Evolutionary conservation across 2,797 vertebrate genomes (phyloP).

Genomic region (Morelia viridis): DNA sequence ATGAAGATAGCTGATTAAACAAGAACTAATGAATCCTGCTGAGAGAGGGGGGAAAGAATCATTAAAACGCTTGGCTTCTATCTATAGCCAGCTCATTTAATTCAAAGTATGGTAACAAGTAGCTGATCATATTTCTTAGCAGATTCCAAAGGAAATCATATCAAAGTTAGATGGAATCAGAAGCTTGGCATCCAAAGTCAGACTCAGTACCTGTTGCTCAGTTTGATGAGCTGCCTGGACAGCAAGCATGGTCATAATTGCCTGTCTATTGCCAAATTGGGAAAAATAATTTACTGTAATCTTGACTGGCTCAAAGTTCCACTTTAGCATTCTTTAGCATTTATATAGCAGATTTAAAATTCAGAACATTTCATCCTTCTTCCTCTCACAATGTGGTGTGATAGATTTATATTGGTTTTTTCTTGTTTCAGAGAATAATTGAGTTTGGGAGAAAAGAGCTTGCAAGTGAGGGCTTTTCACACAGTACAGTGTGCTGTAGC

Average conservation of each 20-base stretch:
- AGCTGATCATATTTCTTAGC: constrained; percentile 35
- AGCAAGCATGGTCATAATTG: constrained; percentile 12
- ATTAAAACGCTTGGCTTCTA: constrained; percentile 56
- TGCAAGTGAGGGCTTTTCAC: background rate
- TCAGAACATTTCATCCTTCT: background rate
- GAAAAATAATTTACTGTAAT: constrained; percentile 21
- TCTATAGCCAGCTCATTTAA: constrained; percentile 33
- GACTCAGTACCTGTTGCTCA: background rate
- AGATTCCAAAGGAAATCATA: constrained; percentile 22
- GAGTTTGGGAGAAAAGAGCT: background rate
- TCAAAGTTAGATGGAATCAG: constrained; percentile 25
- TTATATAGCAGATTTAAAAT: constrained; percentile 22
- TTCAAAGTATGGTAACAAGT: constrained; percentile 45
- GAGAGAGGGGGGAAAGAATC: constrained; percentile 46
- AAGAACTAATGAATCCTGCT: constrained; percentile 49
- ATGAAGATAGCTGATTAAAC: constrained; percentile 47
- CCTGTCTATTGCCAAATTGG: constrained; percentile 17
- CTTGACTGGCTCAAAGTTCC: background rate
- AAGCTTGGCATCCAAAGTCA: background rate
- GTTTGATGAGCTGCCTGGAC: background rate
- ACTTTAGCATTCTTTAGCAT: constrained; percentile 1
- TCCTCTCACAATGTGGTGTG: background rate
- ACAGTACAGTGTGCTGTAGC: background rate
- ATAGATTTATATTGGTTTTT: background rate
- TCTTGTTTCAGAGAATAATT: background rate